phyloP scores from a whole-genome alignment of 1,140 invertebrate species.

The Eupeodes corollae region DNA sequence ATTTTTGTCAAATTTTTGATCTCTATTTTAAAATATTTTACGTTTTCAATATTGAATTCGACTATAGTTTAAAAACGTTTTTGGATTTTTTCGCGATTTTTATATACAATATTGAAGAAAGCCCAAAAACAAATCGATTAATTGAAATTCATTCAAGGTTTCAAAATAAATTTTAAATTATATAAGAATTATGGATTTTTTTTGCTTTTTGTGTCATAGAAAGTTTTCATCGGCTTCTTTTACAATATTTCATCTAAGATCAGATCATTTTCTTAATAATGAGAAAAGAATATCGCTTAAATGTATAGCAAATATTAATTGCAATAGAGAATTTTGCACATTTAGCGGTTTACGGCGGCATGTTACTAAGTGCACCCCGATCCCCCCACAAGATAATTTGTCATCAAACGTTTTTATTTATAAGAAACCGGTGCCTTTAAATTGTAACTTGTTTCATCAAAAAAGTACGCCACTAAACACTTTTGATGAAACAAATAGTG shows the following conservation, averaged over 20 bases:
- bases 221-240: background rate
- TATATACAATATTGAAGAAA: no score
- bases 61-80: no score
- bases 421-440: background rate
- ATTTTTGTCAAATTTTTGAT: no score
- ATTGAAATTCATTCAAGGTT: no score
- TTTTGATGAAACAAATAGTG: background rate
- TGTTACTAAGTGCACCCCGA: background rate
- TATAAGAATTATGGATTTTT: background rate
- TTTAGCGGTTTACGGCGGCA: background rate
- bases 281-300: background rate
- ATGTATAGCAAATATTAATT: background rate
- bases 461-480: background rate
- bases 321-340: background rate
- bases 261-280: background rate
- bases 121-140: no score
- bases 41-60: no score
- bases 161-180: no score
- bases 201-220: background rate
- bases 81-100: no score
- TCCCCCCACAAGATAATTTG: background rate
- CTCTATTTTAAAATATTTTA: no score
- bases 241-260: background rate
- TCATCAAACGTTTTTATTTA: background rate
- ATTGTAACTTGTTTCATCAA: background rate